A percentile compares a stretch with the other conserved stretches of the same genome.
Conservation (phyloP, 2,888 invertebrate genomes). For the Agonum fuliginosum region DNA sequence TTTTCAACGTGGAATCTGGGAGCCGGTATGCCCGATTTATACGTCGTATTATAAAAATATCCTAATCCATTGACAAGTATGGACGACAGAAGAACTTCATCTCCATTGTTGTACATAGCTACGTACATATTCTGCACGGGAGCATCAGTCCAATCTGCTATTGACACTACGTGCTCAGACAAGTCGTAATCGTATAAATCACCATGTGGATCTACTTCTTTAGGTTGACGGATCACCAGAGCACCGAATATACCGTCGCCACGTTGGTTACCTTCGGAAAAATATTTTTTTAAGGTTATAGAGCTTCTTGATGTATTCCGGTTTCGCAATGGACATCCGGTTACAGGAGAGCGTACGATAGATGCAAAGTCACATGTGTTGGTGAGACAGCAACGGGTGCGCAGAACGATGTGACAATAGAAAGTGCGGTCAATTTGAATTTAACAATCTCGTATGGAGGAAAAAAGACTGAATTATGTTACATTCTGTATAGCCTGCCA, state of each 20-base stretch:
- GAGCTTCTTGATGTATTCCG: not conserved
- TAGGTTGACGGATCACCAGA: conserved; percentile 72
- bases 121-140: conserved; percentile 77
- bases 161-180: conserved; percentile 72
- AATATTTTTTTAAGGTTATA: not conserved
- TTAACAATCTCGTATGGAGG: no score
- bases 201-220: conserved; percentile 69
- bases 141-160: conserved; percentile 76
- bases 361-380: no score
- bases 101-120: conserved; percentile 71
- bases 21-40: conserved; percentile 70
- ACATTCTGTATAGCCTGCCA: no score
- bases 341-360: no score
- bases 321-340: no score
- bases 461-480: no score
- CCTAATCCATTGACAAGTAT: conserved; percentile 51
- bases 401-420: no score
- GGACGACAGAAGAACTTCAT: not conserved
- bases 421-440: no score
- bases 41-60: conserved; percentile 68
- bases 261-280: conserved; percentile 72
- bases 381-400: no score
- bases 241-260: conserved; percentile 76
- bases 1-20: conserved; percentile 81
- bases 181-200: conserved; percentile 74